A percentile compares a stretch with the other conserved stretches of the same genome.
phyloP scores from a whole-genome alignment of 2,888 invertebrate genomes.

The Agrochola circellaris region DNA sequence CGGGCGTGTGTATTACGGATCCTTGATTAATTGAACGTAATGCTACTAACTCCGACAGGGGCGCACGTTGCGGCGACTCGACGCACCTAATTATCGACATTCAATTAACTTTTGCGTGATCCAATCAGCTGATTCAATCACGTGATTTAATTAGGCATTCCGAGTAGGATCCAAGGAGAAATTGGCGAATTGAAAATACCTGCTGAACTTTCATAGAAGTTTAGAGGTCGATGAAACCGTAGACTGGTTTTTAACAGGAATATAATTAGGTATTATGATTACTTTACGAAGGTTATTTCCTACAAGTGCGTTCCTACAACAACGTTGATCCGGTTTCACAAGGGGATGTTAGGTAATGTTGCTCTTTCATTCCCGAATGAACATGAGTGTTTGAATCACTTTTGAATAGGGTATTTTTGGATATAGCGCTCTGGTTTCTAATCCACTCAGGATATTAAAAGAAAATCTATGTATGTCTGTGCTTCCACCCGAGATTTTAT shows the following conservation, averaged over 20 bases:
- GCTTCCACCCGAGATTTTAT: constrained; percentile 42
- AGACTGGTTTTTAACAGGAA: constrained; percentile 3
- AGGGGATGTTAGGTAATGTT: constrained; percentile 16
- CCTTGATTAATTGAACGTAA: constrained; percentile 48
- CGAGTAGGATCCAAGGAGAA: constrained; percentile 13
- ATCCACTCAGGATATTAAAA: constrained; percentile 55
- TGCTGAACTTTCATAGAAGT: constrained; percentile 12
- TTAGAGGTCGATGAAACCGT: constrained; percentile 2
- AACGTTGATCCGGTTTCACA: constrained; percentile 6
- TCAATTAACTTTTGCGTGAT: constrained; percentile 60
- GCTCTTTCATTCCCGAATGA: constrained; percentile 26
- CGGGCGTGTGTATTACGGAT: constrained; percentile 9
- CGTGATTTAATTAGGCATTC: constrained; percentile 48
- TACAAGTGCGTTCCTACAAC: constrained; percentile 13
- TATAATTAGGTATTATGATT: constrained; percentile 17
- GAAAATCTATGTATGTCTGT: constrained; percentile 38
- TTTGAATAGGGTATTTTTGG: constrained; percentile 36
- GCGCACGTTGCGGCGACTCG: constrained; percentile 32
- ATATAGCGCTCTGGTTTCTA: constrained; percentile 37
- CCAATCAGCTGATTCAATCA: constrained; percentile 56
- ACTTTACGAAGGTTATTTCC: constrained; percentile 9
- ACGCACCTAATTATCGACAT: constrained; percentile 61
- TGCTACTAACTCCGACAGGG: constrained; percentile 21
- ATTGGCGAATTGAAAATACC: constrained; percentile 17
- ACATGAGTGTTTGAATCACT: constrained; percentile 19